phyloP scores from a whole-genome alignment of 2,797 vertebrate species.

The Brachyrhaphis roseni region DNA sequence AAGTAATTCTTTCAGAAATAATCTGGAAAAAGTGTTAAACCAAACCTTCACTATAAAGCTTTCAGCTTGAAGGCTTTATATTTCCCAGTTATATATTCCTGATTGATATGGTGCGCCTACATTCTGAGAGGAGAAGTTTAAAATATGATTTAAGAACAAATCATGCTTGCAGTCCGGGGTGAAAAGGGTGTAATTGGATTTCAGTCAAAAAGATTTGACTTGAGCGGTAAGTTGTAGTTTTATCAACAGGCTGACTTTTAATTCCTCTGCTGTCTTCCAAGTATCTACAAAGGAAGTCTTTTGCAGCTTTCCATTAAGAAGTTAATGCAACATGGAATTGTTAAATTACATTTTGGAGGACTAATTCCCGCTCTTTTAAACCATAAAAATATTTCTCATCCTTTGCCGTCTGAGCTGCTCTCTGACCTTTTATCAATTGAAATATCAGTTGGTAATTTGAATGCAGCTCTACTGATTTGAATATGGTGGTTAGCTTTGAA shows the following conservation, averaged over 20 bases:
- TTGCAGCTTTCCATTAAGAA: conserved; percentile 40
- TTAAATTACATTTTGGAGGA: conserved; percentile 46
- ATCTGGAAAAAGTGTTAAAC: not conserved
- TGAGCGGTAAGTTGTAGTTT: conserved; percentile 4
- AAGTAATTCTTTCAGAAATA: not conserved
- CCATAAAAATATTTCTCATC: conserved; percentile 50
- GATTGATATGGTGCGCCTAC: not conserved
- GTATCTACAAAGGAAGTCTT: conserved; percentile 27
- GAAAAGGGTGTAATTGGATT: not conserved
- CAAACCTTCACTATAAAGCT: not conserved
- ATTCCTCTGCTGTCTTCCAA: conserved; percentile 18
- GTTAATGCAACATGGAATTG: conserved; percentile 42
- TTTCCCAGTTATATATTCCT: not conserved
- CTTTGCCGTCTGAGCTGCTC: conserved; percentile 38
- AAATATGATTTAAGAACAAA: conserved; percentile 3
- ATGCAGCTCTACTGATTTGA: conserved; percentile 49
- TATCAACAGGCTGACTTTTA: conserved; percentile 6
- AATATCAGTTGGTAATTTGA: conserved; percentile 55
- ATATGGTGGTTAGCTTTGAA: conserved; percentile 56
- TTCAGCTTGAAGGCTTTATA: not conserved
- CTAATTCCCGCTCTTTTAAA: conserved; percentile 47
- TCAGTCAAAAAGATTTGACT: conserved; percentile 7
- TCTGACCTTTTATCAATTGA: conserved; percentile 61
- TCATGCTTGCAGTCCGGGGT: not conserved
- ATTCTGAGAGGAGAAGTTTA: not conserved